These are phyloP conservation scores for Drosophila meridionalis DNA, from an alignment of 2,888 invertebrate species.

Conservation along the genomic window DNA sequence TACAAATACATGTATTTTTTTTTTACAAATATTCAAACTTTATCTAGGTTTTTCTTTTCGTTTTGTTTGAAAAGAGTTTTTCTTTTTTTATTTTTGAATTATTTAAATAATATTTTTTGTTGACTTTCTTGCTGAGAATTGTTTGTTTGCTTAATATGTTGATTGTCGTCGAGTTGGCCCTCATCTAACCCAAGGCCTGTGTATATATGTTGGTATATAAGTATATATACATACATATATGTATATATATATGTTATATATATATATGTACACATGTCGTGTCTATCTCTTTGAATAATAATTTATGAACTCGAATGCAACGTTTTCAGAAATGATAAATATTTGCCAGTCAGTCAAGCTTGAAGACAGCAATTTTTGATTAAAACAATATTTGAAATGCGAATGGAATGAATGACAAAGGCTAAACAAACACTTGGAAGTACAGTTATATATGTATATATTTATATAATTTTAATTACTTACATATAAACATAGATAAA, in stretches of 20 bases:
- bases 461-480: too few species aligned
- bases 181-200: slow-evolving; percentile 7
- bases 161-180: slow-evolving; percentile 20
- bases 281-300: slow-evolving; percentile 1
- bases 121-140: slow-evolving; percentile 31
- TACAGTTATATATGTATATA: not conserved
- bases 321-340: slow-evolving; percentile 8
- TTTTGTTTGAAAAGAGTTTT: slow-evolving; percentile 8
- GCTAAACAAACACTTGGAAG: not conserved
- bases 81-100: slow-evolving; percentile 19
- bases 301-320: slow-evolving; percentile 13
- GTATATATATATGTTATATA: not conserved
- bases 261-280: not conserved
- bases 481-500: too few species aligned
- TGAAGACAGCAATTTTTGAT: slow-evolving; percentile 4
- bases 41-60: too few species aligned
- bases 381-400: slow-evolving; percentile 1
- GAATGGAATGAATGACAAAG: not conserved
- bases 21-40: too few species aligned
- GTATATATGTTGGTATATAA: not conserved
- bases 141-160: slow-evolving; percentile 38
- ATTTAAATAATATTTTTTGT: slow-evolving; percentile 17
- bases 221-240: not conserved
- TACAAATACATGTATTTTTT: too few species aligned
- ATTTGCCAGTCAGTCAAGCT: slow-evolving; percentile 10